phyloP scores from a whole-genome alignment of 2,797 vertebrate species.

The Gobionotothen gibberifrons region DNA sequence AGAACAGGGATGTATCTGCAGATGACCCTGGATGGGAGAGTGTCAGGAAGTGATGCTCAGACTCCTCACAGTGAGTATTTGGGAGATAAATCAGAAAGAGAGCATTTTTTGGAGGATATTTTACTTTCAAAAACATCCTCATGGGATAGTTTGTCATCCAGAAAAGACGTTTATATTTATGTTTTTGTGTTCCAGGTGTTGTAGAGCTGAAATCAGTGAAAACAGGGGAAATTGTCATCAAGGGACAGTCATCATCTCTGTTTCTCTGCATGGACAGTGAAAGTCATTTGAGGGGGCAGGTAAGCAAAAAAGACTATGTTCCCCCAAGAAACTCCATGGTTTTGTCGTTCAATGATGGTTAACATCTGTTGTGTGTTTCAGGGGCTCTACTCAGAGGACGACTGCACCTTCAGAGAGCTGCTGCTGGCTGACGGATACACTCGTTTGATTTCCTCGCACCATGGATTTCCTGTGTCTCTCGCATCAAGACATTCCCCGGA shows the following conservation, averaged over 20 bases:
- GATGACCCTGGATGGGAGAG: conserved; percentile 77
- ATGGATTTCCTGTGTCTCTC: conserved; percentile 76
- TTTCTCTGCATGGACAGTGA: conserved; percentile 79
- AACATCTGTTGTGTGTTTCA: conserved; percentile 34
- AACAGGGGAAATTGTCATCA: conserved; percentile 75
- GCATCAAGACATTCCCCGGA: conserved; percentile 58
- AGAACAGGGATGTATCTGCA: conserved; percentile 79
- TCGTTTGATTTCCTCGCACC: conserved; percentile 76
- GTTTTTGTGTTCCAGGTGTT: conserved; percentile 73
- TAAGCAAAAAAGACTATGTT: conserved; percentile 18
- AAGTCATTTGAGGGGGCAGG: conserved; percentile 80
- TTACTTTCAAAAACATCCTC: neutral
- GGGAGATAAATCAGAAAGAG: neutral
- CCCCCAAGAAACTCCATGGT: neutral
- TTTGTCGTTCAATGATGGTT: neutral
- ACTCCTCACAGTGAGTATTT: conserved; percentile 76
- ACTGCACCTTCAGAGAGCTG: conserved; percentile 83
- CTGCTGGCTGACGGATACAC: conserved; percentile 82
- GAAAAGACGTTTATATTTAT: neutral
- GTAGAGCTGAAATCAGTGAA: conserved; percentile 78
- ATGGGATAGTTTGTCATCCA: neutral
- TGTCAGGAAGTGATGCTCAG: conserved; percentile 71
- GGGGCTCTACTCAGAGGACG: conserved; percentile 66
- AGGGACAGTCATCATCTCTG: conserved; percentile 71
- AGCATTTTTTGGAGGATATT: neutral